Percentiles rank a stretch among this genome's conserved stretches.
Evolutionary conservation across 2,888 invertebrate genomes (phyloP).

Genomic region (Drosophila picticornis): DNA sequence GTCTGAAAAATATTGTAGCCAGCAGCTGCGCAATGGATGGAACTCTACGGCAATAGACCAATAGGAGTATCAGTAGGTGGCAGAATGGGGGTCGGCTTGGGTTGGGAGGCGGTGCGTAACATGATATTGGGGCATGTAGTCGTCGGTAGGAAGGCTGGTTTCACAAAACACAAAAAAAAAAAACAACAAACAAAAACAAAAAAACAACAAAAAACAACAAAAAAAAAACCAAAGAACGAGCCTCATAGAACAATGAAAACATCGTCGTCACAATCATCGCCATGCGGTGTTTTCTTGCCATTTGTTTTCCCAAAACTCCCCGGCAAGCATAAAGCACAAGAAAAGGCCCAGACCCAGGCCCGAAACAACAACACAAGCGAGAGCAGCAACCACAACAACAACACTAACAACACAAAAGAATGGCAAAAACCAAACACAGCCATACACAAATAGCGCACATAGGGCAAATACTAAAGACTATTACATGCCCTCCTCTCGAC

Average conservation of each 20-base stretch:
- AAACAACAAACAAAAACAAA: neutral
- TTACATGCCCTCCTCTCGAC: constrained; percentile 30
- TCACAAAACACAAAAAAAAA: constrained; percentile 10
- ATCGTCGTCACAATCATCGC: constrained; percentile 80
- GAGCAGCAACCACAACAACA: constrained; percentile 10
- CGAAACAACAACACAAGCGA: constrained; percentile 15
- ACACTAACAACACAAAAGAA: constrained; percentile 48
- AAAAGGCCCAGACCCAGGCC: constrained; percentile 21
- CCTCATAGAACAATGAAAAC: constrained; percentile 78
- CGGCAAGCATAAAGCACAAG: constrained; percentile 48
- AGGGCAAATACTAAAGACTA: constrained; percentile 50
- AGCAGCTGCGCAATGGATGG: constrained; percentile 68
- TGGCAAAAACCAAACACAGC: constrained; percentile 19
- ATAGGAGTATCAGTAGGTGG: neutral
- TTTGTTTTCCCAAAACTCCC: constrained; percentile 66
- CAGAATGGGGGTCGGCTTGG: neutral
- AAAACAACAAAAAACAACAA: too few relatives aligned
- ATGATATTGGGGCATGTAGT: constrained; percentile 52
- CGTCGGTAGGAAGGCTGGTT: constrained; percentile 3
- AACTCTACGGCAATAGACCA: neutral
- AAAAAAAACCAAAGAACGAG: constrained; percentile 29
- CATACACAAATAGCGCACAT: constrained; percentile 39
- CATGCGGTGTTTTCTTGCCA: constrained; percentile 79
- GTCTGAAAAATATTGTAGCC: constrained; percentile 76
- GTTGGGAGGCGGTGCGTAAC: constrained; percentile 44